Evolutionary conservation across 2,113 vertebrate genomes (phyloP).

Genomic region (Calypte anna): DNA sequence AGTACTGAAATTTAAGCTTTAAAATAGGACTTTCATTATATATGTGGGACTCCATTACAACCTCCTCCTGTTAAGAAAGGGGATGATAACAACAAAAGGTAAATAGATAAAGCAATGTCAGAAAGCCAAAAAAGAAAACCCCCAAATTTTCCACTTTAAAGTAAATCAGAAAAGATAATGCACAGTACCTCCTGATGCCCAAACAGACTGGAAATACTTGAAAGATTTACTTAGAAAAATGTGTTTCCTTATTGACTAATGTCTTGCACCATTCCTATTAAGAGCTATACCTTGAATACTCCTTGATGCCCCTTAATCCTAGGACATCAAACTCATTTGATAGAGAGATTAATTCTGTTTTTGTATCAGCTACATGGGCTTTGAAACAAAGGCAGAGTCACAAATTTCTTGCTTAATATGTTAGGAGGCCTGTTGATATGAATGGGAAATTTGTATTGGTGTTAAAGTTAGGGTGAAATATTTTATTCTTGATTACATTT

Average conservation of each 20-base stretch:
- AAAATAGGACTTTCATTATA: neutral
- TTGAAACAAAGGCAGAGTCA: neutral
- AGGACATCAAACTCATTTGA: neutral
- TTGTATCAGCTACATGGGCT: neutral
- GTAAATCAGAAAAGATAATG: neutral
- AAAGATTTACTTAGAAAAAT: neutral
- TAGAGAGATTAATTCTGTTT: neutral
- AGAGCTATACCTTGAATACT: neutral
- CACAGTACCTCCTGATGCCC: neutral
- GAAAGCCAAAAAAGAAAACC: neutral
- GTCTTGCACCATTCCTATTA: neutral
- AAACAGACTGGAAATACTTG: neutral
- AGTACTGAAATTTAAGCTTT: neutral
- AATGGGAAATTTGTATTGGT: neutral
- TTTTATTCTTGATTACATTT: neutral
- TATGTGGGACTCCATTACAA: neutral
- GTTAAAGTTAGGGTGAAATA: neutral
- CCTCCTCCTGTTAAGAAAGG: neutral
- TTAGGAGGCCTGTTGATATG: neutral
- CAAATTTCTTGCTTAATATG: neutral
- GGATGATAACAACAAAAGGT: neutral
- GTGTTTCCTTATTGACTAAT: neutral
- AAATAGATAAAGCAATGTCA: neutral
- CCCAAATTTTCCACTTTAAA: neutral
- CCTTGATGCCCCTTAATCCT: neutral